Base-by-base conservation (phyloP, 1,140 invertebrate species). In the Idris sp. region DNA sequence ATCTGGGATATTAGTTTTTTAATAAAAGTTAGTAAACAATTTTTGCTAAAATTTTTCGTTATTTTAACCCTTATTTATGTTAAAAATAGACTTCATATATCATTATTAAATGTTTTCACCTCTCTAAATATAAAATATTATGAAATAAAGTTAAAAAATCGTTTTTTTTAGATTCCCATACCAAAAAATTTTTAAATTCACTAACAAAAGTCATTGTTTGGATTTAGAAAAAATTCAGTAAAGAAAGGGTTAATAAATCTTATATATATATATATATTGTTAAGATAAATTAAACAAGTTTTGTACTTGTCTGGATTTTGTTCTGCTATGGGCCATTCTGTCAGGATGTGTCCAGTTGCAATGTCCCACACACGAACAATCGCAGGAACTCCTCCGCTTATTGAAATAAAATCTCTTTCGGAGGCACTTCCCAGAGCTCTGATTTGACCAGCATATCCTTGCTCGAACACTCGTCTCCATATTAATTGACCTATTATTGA, bases 381-480 rank as follows among this genome's bases (percentile, higher is more conserved):
- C 46, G 90, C 92, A 2, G 91, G 91, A 62, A 92, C 93, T 64
- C 89, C 88, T 9, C 93, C 93, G 51, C 90, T 92, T 0, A 96
- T 90, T 0, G 93, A 93, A 11, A 95, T 87, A 41, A 93, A 88
- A 74, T 93, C 91, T 76, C 87, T 84, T 71, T 93, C 88, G 35
- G 88, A 84, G 69, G 92, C 83, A 71, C 91, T 89, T 40, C 90
- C 87, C 22, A 90, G 80, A 15, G 90, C 86, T 71, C 79, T 77
- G 40, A 87, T 86, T 26, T 49, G 80, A 10, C 85, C 85, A 5
- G 78, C 74, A 53, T 77, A 81, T 71, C 88, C 89, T 68, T 87
- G 86, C 81, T 96, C 94, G 33, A 96, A 88, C 18, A 96, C 88
- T 86, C 95, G 91, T 49, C 95, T 89, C 94, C 95, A 97, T 76